phyloP scores from a whole-genome alignment of 2,888 invertebrate genomes.

The Sisyra terminalis region DNA sequence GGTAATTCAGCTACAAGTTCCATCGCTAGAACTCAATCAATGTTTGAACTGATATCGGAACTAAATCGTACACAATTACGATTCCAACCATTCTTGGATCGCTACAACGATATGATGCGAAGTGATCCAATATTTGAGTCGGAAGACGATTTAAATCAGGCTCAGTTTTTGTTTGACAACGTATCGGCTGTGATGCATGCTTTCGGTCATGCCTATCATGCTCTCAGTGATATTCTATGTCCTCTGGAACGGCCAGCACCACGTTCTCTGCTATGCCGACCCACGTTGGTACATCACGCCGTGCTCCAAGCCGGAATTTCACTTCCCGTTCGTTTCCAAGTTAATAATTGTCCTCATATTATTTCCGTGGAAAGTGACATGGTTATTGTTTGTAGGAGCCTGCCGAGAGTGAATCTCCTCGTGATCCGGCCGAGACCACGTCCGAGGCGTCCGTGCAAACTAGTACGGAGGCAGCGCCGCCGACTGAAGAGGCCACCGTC shows the following conservation, averaged over 20 bases:
- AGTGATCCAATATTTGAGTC: slow-evolving; percentile 37
- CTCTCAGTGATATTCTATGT: slow-evolving; percentile 70
- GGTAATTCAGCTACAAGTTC: neutral
- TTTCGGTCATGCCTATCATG: slow-evolving; percentile 77
- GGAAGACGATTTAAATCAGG: slow-evolving; percentile 27
- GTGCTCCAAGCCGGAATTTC: slow-evolving; percentile 46
- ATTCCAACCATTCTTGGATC: slow-evolving; percentile 46
- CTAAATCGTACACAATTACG: slow-evolving; percentile 36
- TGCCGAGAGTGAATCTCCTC: no score
- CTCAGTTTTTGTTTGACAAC: slow-evolving; percentile 52
- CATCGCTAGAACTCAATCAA: slow-evolving; percentile 29
- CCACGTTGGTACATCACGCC: slow-evolving; percentile 54
- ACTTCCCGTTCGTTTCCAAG: slow-evolving; percentile 44
- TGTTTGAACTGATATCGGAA: slow-evolving; percentile 37
- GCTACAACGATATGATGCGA: slow-evolving; percentile 41
- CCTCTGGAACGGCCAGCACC: slow-evolving; percentile 51
- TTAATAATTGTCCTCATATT: slow-evolving; percentile 14
- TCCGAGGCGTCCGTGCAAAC: neutral
- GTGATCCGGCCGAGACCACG: neutral
- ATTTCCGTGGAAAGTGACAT: neutral
- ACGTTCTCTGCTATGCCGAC: slow-evolving; percentile 49
- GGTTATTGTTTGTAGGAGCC: neutral
- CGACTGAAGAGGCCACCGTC: neutral
- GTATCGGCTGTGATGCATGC: slow-evolving; percentile 71
- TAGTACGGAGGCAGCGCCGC: neutral